Evolutionary conservation across 2,888 invertebrate genomes (phyloP), one percentile per base, ranked within the genome.

Genomic region (Hyposoter didymator): DNA sequence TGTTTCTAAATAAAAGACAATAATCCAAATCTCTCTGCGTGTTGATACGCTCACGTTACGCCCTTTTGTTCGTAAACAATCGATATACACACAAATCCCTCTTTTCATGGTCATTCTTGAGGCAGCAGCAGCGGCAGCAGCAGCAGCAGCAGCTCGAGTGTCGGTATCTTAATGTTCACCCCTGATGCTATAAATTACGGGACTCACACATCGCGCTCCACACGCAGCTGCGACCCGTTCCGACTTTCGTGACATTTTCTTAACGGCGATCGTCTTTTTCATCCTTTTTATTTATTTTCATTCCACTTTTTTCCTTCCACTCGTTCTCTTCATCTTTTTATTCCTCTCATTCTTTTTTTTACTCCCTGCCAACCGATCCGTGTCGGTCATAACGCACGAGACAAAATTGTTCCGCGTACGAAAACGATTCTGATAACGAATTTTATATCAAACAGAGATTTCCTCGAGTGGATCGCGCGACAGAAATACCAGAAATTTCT

Each of bases 161-260:
- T 90, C 90, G 90, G 91, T 92, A 92, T 92, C 92, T 92, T 92
- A 92, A 92, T 91, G 92, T 91, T 89, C 87, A 88, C 73, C 80
- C 75, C 84, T 69, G 90, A 92, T 90, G 92, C 91, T 90, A 92
- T 92, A 92, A 92, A 92, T 92, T 92, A 92, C 90, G 89, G 89
- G 90, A 88, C 88, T 49, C 80, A 88, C 89, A 89, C 89, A 89
- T 89, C 90, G 90, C 45, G 43, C 69, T 55, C 69, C 79, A 55
- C 88, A 90, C 89, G 89, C 91, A 91, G 91, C 91, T 91, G 92
- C 90, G 89, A 88, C 87, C 89, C 87, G 88, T 89, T 88, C 47
- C 39, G 64, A 85, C 45, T 75, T 79, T 79, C 73, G 76, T 83
- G 83, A 83, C 80, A 52, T 83, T 85, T 85, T 83, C 85, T 73